phyloP scores from a whole-genome alignment of 2,113 vertebrate genomes.

The Zingel zingel region DNA sequence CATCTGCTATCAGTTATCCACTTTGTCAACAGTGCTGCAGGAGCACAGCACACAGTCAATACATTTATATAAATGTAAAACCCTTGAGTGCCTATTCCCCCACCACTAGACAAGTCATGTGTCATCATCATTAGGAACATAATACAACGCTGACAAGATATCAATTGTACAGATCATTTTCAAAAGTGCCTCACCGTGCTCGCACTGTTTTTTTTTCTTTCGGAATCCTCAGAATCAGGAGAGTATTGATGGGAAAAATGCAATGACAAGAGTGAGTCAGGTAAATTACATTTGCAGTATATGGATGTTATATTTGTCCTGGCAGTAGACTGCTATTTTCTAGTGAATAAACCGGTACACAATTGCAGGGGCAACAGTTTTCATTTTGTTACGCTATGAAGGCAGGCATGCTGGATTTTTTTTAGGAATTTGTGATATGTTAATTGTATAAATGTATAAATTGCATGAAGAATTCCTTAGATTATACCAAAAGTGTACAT shows the following conservation, averaged over 20 bases:
- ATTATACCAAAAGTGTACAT: background rate
- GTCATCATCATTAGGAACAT: conserved; percentile 65
- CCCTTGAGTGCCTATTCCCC: conserved; percentile 23
- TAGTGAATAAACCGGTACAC: conserved; percentile 1
- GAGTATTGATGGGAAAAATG: conserved; percentile 60
- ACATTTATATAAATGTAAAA: conserved; percentile 57
- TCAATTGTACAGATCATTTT: conserved; percentile 72
- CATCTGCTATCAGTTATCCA: conserved; percentile 50
- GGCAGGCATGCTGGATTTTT: too few relatives aligned
- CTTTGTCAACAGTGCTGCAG: conserved; percentile 63
- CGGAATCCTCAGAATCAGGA: conserved; percentile 42
- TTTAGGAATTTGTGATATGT: background rate
- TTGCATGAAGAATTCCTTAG: background rate
- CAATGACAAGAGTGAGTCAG: conserved; percentile 47
- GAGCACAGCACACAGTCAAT: conserved; percentile 54
- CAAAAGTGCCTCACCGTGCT: conserved; percentile 58
- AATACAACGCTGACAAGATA: conserved; percentile 65
- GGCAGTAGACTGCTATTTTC: conserved; percentile 26
- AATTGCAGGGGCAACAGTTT: conserved; percentile 4
- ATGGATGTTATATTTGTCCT: conserved; percentile 47
- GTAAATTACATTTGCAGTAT: conserved; percentile 60
- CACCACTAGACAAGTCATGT: conserved; percentile 45
- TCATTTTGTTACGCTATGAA: background rate
- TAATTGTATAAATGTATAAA: background rate
- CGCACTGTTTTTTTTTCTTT: background rate